phyloP scores from a whole-genome alignment of 2,888 invertebrate genomes.

The Blomia tropicalis region DNA sequence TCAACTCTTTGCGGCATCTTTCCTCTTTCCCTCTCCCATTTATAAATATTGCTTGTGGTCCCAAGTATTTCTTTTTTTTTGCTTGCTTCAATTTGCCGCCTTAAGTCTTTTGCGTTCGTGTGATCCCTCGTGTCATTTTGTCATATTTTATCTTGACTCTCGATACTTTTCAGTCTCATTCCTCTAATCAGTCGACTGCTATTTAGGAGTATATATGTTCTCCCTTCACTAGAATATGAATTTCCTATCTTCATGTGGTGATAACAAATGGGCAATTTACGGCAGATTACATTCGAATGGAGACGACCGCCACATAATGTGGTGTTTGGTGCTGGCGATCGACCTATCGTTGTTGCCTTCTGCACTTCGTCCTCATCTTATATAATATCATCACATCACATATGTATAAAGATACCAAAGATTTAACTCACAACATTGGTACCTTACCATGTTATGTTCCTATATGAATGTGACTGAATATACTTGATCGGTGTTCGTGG shows the following conservation, averaged over 20 bases:
- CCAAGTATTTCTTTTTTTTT: no score
- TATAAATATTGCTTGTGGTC: no score
- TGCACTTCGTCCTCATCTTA: no score
- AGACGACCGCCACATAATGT: background rate
- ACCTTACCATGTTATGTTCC: no score
- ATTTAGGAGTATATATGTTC: no score
- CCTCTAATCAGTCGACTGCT: background rate
- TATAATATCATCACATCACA: no score
- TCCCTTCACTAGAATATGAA: conserved; percentile 7
- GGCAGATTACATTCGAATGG: conserved; percentile 5
- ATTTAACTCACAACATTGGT: no score
- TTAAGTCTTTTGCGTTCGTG: background rate
- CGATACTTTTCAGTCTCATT: background rate
- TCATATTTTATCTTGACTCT: conserved; percentile 3
- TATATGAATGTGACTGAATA: no score
- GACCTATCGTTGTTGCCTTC: no score
- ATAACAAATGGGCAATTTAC: conserved; percentile 13
- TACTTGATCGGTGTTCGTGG: no score
- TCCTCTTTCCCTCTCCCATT: no score
- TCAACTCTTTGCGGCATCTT: background rate
- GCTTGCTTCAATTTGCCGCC: background rate
- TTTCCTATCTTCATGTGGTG: background rate
- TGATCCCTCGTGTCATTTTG: conserved; percentile 14
- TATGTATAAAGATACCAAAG: no score
- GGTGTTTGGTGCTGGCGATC: background rate